Percentiles rank a stretch among this genome's conserved stretches.
Evolutionary conservation across 2,888 invertebrate genomes (phyloP).

Genomic region (Noctuana brunneofusca): DNA sequence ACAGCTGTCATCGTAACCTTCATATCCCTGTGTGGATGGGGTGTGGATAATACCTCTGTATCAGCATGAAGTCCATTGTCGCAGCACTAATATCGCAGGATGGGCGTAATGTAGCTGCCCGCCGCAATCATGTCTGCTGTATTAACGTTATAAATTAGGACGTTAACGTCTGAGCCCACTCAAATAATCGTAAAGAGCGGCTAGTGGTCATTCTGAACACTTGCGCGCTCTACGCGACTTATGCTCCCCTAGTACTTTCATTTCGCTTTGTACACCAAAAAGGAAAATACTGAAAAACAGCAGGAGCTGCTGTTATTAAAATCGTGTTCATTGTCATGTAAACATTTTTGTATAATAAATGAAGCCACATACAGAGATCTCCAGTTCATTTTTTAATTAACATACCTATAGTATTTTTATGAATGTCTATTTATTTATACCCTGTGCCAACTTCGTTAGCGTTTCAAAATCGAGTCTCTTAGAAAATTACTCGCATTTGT

Average conservation of each 20-base stretch:
- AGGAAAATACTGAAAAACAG: constrained; percentile 26
- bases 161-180: constrained; percentile 71
- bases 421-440: too few relatives aligned
- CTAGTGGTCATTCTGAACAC: constrained; percentile 70
- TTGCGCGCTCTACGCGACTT: constrained; percentile 56
- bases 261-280: constrained; percentile 51
- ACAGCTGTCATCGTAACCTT: constrained; percentile 32
- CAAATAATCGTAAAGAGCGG: constrained; percentile 76
- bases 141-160: constrained; percentile 82
- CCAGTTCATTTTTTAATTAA: too few relatives aligned
- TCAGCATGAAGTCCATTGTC: constrained; percentile 42
- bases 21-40: constrained; percentile 32
- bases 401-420: too few relatives aligned
- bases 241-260: constrained; percentile 55
- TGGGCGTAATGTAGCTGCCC: constrained; percentile 42
- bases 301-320: constrained; percentile 18
- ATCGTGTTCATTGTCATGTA: constrained; percentile 31
- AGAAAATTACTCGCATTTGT: too few relatives aligned
- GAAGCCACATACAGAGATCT: constrained; percentile 3
- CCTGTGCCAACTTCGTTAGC: too few relatives aligned
- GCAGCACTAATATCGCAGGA: constrained; percentile 48
- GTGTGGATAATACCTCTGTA: constrained; percentile 32
- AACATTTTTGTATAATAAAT: constrained; percentile 23
- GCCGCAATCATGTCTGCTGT: constrained; percentile 64
- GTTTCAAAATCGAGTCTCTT: too few relatives aligned